Percentiles rank a stretch among this genome's conserved stretches.
phyloP scores from a whole-genome alignment of 2,888 invertebrate genomes.

The Bruchidius siliquastri region DNA sequence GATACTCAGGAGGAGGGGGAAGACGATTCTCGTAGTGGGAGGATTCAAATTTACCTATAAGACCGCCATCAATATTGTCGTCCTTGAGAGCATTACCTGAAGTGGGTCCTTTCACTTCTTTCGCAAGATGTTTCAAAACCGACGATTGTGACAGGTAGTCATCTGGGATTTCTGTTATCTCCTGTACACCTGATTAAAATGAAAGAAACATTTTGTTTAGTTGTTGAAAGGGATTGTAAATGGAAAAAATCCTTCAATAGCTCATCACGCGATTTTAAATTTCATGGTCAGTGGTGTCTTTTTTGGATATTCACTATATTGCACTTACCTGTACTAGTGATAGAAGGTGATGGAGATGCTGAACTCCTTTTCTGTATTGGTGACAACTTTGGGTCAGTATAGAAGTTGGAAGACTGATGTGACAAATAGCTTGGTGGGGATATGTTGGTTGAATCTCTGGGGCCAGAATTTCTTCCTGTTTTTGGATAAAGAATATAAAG shows the following conservation, averaged over 20 bases:
- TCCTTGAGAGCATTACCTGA: conserved; percentile 29
- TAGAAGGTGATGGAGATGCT: conserved; percentile 41
- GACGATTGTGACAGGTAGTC: conserved; percentile 80
- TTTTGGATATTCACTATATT: too few relatives aligned
- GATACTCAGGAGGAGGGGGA: conserved; percentile 45
- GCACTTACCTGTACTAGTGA: conserved; percentile 33
- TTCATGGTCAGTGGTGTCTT: too few relatives aligned
- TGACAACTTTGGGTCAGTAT: conserved; percentile 38
- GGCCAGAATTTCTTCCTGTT: conserved; percentile 43
- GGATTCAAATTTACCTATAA: conserved; percentile 27
- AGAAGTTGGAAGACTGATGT: conserved; percentile 34
- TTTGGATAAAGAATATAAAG: neutral
- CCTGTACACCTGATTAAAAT: conserved; percentile 50
- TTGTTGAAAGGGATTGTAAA: too few relatives aligned
- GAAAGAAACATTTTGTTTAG: neutral
- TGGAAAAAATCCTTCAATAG: too few relatives aligned
- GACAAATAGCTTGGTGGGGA: conserved; percentile 34
- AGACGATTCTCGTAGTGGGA: conserved; percentile 34
- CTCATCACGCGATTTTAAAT: too few relatives aligned
- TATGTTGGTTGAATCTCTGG: conserved; percentile 37
- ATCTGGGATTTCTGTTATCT: conserved; percentile 80
- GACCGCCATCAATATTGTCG: conserved; percentile 23
- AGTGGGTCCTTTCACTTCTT: conserved; percentile 59
- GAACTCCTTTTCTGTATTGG: conserved; percentile 40
- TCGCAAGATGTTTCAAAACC: conserved; percentile 77